Conservation (phyloP, 2,888 invertebrate genomes). For the Andrena fulva region DNA sequence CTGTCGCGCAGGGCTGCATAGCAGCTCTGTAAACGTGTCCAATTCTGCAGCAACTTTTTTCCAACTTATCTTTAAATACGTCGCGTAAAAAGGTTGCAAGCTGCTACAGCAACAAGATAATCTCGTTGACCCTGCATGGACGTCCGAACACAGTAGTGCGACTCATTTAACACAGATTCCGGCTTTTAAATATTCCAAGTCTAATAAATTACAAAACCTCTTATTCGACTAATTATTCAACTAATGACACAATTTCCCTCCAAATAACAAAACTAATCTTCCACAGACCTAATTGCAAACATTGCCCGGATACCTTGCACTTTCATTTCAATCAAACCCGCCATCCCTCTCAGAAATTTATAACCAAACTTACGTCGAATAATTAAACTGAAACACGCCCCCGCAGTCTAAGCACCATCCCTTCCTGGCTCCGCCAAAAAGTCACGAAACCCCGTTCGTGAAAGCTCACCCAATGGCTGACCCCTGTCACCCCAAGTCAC, state of each 20-base stretch:
- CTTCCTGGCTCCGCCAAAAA: background rate
- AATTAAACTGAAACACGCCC: too few species aligned
- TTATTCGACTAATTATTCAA: background rate
- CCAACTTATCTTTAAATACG: conserved; percentile 19
- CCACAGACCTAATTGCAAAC: too few species aligned
- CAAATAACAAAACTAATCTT: too few species aligned
- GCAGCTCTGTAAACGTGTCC: background rate
- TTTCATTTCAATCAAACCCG: too few species aligned
- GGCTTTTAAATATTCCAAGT: background rate
- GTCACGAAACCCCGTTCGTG: conserved; percentile 25
- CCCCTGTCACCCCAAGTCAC: conserved; percentile 31
- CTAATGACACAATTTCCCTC: background rate
- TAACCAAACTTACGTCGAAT: too few species aligned
- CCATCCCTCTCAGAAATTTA: too few species aligned
- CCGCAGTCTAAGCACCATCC: too few species aligned
- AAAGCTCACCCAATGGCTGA: conserved; percentile 17
- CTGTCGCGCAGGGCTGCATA: background rate
- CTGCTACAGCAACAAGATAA: conserved; percentile 19
- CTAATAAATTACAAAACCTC: background rate
- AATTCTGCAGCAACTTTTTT: conserved; percentile 28
- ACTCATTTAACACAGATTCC: background rate
- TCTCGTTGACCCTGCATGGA: conserved; percentile 8
- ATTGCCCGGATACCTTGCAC: too few species aligned
- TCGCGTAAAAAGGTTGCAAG: conserved; percentile 16
- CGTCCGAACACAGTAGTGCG: background rate